These are phyloP conservation scores for Drosophila arizonae DNA, from an alignment of 1,140 invertebrate genomes.

Conservation along the genomic window DNA sequence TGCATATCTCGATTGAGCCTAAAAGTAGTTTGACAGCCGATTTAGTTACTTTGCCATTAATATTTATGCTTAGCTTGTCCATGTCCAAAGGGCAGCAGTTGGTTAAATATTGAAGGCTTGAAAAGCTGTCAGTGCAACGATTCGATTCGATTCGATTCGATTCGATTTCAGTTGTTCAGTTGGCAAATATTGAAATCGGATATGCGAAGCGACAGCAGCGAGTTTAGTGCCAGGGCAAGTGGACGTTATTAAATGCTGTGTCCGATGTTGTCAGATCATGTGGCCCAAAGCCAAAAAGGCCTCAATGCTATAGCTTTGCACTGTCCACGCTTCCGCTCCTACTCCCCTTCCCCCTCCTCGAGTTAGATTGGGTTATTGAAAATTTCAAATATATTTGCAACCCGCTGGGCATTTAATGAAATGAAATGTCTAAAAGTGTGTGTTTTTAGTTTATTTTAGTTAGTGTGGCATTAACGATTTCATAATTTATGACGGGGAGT, in stretches of 20 bases:
- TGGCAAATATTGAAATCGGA: too few relatives aligned
- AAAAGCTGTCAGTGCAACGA: conserved; percentile 1
- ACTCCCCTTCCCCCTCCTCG: too few relatives aligned
- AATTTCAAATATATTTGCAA: conserved; percentile 29
- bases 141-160: too few relatives aligned
- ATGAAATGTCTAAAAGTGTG: conserved; percentile 46
- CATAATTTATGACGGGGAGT: conserved; percentile 49
- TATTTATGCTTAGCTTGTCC: too few relatives aligned
- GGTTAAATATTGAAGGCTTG: conserved; percentile 18
- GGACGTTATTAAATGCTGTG: too few relatives aligned
- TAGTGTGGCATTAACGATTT: conserved; percentile 46
- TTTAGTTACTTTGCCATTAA: too few relatives aligned
- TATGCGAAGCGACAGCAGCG: too few relatives aligned
- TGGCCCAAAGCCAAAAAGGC: background rate
- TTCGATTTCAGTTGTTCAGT: too few relatives aligned
- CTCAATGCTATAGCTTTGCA: too few relatives aligned
- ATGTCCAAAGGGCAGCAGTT: background rate
- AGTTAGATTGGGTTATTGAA: conserved; percentile 38
- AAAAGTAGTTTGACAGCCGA: background rate
- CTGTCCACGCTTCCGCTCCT: too few relatives aligned
- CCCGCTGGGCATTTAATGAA: conserved; percentile 61
- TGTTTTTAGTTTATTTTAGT: conserved; percentile 10
- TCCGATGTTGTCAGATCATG: background rate
- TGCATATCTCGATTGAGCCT: background rate
- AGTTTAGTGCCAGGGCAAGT: too few relatives aligned